Conservation (phyloP, 2,113 vertebrate genomes). For the Trogon melanurus region DNA sequence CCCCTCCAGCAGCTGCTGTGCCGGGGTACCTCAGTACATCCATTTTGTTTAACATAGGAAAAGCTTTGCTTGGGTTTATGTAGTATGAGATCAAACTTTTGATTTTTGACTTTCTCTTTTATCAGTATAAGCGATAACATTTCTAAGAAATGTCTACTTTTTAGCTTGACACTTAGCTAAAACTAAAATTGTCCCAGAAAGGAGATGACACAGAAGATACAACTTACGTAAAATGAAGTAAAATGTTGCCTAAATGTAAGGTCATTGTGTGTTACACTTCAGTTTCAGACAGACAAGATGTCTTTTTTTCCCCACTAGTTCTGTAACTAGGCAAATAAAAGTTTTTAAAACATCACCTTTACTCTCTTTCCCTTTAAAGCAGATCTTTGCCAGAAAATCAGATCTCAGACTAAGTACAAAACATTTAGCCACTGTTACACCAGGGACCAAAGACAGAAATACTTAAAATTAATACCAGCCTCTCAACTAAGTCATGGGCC, state of each 20-base stretch:
- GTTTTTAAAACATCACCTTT: not conserved
- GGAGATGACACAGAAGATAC: not conserved
- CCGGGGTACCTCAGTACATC: not conserved
- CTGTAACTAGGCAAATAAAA: constrained; percentile 2
- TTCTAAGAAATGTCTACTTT: not conserved
- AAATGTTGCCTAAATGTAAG: not conserved
- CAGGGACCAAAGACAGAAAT: not conserved
- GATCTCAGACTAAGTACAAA: not conserved
- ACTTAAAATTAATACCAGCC: not conserved
- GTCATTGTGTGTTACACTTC: not conserved
- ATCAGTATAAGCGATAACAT: not conserved
- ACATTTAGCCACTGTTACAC: not conserved
- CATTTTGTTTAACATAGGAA: not conserved
- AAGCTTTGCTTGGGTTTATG: not conserved
- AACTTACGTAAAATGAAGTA: not conserved
- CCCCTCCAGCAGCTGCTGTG: not conserved
- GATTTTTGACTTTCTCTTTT: not conserved
- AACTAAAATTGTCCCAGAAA: not conserved
- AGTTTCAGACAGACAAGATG: not conserved
- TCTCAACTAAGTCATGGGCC: not conserved
- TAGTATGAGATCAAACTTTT: not conserved
- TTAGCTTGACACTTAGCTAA: not conserved
- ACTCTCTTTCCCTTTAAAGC: not conserved
- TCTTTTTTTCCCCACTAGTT: not conserved
- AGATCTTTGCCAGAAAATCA: not conserved